Conservation (phyloP, 1,140 invertebrate genomes). For the Arion vulgaris region DNA sequence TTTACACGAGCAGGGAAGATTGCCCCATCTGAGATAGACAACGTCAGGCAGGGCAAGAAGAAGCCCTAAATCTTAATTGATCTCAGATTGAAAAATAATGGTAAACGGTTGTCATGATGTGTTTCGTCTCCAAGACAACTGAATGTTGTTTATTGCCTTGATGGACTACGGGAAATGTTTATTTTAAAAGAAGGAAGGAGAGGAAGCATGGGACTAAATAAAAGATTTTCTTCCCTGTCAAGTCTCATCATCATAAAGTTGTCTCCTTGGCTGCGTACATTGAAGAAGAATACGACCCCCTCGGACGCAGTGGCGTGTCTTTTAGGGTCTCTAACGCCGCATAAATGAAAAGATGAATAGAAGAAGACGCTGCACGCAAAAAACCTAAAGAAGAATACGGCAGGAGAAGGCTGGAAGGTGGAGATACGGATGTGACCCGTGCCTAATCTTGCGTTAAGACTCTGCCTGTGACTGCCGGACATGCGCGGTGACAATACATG, state of each 20-base stretch:
- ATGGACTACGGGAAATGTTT: background rate
- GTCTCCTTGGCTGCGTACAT: background rate
- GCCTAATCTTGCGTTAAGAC: slow-evolving; percentile 27
- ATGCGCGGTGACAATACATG: slow-evolving; percentile 15
- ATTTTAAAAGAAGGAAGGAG: background rate
- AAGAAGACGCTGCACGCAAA: background rate
- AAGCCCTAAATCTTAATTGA: too few species aligned
- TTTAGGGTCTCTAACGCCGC: background rate
- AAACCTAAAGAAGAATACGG: slow-evolving; percentile 8
- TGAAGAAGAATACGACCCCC: background rate
- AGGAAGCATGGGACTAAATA: background rate
- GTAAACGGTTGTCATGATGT: background rate
- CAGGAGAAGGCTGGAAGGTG: slow-evolving; percentile 1
- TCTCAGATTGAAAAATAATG: background rate
- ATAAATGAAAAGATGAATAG: slow-evolving; percentile 1
- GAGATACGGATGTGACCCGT: slow-evolving; percentile 23
- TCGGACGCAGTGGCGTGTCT: background rate
- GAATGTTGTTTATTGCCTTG: background rate
- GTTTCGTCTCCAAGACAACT: background rate
- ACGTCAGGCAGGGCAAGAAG: too few species aligned
- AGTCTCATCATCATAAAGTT: background rate
- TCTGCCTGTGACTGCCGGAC: slow-evolving; percentile 4
- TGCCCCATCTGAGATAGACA: background rate
- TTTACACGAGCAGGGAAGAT: background rate
- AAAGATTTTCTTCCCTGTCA: background rate